These are phyloP conservation scores for Menidia menidia DNA, from an alignment of 2,797 vertebrate genomes.

Conservation along the genomic window DNA sequence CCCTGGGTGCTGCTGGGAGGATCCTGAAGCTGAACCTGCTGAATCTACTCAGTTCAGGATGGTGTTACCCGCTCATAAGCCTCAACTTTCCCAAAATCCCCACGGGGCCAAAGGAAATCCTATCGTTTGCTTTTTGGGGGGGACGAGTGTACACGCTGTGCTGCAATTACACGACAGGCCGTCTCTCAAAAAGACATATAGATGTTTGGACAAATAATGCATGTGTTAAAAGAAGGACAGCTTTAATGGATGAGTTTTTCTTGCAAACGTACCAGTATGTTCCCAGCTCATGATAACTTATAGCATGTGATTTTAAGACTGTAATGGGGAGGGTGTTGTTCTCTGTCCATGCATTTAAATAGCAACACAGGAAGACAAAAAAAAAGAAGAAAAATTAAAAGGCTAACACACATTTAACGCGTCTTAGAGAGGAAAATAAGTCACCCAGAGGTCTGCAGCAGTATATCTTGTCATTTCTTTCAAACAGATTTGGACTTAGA, in stretches of 20 bases:
- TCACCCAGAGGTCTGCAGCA: slow-evolving; percentile 78
- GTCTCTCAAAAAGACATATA: slow-evolving; percentile 40
- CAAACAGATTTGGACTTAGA: slow-evolving; percentile 77
- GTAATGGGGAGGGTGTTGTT: slow-evolving; percentile 70
- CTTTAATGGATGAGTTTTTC: slow-evolving; percentile 68
- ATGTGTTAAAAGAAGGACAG: slow-evolving; percentile 73
- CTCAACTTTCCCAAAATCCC: slow-evolving; percentile 1
- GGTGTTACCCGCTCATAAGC: slow-evolving; percentile 3
- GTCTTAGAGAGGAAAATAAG: slow-evolving; percentile 70
- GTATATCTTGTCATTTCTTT: slow-evolving; percentile 72
- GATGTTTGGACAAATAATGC: slow-evolving; percentile 65
- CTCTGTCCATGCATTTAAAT: slow-evolving; percentile 79
- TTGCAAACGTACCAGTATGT: slow-evolving; percentile 71
- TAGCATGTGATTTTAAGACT: slow-evolving; percentile 67
- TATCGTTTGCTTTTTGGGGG: not conserved
- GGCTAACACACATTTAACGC: slow-evolving; percentile 71
- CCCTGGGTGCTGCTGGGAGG: slow-evolving; percentile 1
- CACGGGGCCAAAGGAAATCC: not conserved
- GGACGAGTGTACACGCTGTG: not conserved
- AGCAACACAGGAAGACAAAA: slow-evolving; percentile 59
- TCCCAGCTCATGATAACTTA: slow-evolving; percentile 54
- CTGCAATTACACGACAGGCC: slow-evolving; percentile 35
- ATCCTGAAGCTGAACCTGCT: not conserved
- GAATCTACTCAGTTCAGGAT: not conserved
- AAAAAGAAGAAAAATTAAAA: slow-evolving; percentile 11